Evolutionary conservation across 2,888 invertebrate genomes (phyloP).

Genomic region (Koerneria pararmatus): DNA sequence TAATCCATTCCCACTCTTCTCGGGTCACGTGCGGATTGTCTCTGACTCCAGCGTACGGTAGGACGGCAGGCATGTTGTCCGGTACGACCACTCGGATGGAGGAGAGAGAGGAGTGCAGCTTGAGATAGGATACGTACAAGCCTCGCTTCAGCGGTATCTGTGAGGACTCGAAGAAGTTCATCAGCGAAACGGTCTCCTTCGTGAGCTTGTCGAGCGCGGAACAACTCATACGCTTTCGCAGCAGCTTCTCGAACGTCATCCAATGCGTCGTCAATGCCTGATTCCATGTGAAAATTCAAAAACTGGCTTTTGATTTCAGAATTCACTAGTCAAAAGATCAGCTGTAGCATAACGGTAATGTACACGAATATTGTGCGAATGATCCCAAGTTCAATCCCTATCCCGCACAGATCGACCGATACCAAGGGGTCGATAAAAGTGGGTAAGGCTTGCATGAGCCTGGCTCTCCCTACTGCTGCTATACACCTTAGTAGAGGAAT

Average conservation of each 20-base stretch:
- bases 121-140: slow-evolving; percentile 88
- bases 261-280: slow-evolving; percentile 86
- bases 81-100: slow-evolving; percentile 75
- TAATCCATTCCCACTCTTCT: slow-evolving; percentile 85
- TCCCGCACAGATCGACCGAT: too few species aligned
- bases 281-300: too few species aligned
- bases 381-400: too few species aligned
- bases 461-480: too few species aligned
- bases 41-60: slow-evolving; percentile 86
- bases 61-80: slow-evolving; percentile 83
- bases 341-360: too few species aligned
- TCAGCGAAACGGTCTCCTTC: slow-evolving; percentile 77
- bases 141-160: slow-evolving; percentile 76
- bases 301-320: background rate
- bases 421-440: too few species aligned
- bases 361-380: too few species aligned
- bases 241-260: slow-evolving; percentile 81
- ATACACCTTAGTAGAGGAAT: too few species aligned
- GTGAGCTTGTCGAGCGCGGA: slow-evolving; percentile 76
- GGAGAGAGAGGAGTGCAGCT: slow-evolving; percentile 79
- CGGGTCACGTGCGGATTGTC: slow-evolving; percentile 88
- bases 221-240: slow-evolving; percentile 65
- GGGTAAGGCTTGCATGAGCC: too few species aligned
- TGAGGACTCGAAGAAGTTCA: slow-evolving; percentile 75
- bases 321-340: background rate